A percentile compares a stretch with the other conserved stretches of the same genome.
phyloP scores from a whole-genome alignment of 2,797 vertebrate species.

The Antrozous pallidus region DNA sequence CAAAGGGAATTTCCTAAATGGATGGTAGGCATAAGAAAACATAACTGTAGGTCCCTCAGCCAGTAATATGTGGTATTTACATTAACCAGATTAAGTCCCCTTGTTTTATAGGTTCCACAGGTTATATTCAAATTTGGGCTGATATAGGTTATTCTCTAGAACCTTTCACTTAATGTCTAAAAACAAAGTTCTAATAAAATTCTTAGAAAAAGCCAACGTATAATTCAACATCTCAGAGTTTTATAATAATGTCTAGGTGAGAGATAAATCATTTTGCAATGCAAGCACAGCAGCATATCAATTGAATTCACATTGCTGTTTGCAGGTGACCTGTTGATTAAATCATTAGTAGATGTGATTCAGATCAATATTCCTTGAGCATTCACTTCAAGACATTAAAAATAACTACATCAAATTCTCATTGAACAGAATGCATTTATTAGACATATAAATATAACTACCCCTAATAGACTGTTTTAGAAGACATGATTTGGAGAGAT shows the following conservation, averaged over 20 bases:
- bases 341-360: constrained; percentile 35
- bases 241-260: constrained; percentile 64
- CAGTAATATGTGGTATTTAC: not conserved
- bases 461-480: not conserved
- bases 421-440: constrained; percentile 47
- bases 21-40: constrained; percentile 17
- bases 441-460: constrained; percentile 33
- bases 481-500: constrained; percentile 14
- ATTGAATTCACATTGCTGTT: constrained; percentile 60
- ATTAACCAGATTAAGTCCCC: constrained; percentile 8
- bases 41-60: not conserved
- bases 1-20: constrained; percentile 30
- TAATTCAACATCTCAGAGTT: constrained; percentile 63
- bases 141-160: constrained; percentile 32
- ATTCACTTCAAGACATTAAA: constrained; percentile 56
- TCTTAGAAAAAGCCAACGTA: constrained; percentile 38
- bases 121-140: constrained; percentile 26
- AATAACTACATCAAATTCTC: constrained; percentile 57
- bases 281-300: constrained; percentile 35
- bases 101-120: constrained; percentile 34
- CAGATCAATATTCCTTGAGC: constrained; percentile 60
- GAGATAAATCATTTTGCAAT: constrained; percentile 70
- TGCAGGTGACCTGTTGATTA: constrained; percentile 70
- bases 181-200: constrained; percentile 63
- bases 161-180: constrained; percentile 63